Conservation (phyloP, 2,113 vertebrate genomes). For the Pantherophis guttatus region DNA sequence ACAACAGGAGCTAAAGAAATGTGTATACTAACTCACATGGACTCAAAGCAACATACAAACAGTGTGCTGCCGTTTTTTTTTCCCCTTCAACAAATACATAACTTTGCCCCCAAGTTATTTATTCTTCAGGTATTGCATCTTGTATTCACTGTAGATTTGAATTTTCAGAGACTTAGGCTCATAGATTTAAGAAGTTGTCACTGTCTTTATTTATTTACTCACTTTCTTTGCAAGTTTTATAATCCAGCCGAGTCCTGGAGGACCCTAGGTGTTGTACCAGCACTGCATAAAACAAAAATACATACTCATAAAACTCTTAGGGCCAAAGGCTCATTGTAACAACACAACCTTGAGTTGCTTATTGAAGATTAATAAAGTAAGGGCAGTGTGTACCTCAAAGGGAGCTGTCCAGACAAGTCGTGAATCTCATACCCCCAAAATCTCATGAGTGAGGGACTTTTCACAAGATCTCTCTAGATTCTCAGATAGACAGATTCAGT, state of each 20-base stretch:
- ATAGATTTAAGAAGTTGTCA: constrained; percentile 12
- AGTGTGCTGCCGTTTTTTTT: background rate
- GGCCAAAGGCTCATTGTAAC: background rate
- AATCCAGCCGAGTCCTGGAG: background rate
- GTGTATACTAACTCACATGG: background rate
- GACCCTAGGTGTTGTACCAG: background rate
- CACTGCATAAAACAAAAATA: background rate
- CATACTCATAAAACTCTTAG: background rate
- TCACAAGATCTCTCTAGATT: background rate
- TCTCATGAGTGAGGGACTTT: background rate
- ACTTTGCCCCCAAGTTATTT: background rate
- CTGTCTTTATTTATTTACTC: background rate
- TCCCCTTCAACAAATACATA: background rate
- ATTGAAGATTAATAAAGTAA: background rate
- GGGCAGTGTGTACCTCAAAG: background rate
- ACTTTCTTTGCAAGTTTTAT: background rate
- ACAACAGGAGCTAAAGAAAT: background rate
- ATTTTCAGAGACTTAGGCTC: constrained; percentile 9
- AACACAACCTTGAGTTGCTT: background rate
- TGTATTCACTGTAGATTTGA: constrained; percentile 16
- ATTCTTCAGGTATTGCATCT: background rate
- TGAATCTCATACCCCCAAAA: background rate
- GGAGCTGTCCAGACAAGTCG: background rate
- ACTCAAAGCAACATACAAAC: background rate
- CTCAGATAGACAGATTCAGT: background rate